Base-by-base conservation (phyloP, 1,140 invertebrate genomes). In the Chironomus striatipennis region DNA sequence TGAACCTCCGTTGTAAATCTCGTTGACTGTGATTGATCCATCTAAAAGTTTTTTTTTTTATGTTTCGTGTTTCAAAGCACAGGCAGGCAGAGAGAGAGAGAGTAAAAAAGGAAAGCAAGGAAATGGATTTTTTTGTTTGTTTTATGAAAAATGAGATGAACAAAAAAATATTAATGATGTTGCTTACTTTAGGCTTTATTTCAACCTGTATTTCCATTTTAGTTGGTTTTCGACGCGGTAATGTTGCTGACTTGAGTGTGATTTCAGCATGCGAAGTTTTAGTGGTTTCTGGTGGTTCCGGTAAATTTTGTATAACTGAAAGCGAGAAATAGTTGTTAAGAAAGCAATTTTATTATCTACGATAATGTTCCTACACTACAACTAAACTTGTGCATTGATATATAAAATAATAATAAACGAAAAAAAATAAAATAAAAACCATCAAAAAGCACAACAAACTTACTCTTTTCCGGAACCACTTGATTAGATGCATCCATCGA, bases 131-230 rank as follows among this genome's bases (percentile, higher is more conserved):
- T 57, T 57, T 57, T 57, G 8, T 47, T 8, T 9, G 15, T 34
- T 34, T 2, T 34, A 5, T 34, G 24, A 34, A 2, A 34, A 42
- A 73, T 7, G 74, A 2, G 18, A 24, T 17, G 42, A 34, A 73
- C 47, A 64, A 24, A 57, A 18, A 42, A 7, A 75, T n/a, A 42
- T 75, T 43, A 65, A 34, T 17, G 20, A n/a, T 12, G 7, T 43
- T 15, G 9, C 43, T 74, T 73, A 79, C 74, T 70, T 81, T 78
- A 42, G 77, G 78, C 72, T 82, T 80, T 20, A 81, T 82, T 43
- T 86, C 84, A 75, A 90, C 78, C 74, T 87, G 86, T 42, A 90
- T 88, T 79, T 90, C 88, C 1, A 88, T 86, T 80, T 89, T 89
- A 12, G 87, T 88, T 76, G 85, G 85, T 75, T 87, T 86, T 9